Base-by-base conservation (phyloP, 2,797 vertebrate genomes). In the Avahi laniger region DNA sequence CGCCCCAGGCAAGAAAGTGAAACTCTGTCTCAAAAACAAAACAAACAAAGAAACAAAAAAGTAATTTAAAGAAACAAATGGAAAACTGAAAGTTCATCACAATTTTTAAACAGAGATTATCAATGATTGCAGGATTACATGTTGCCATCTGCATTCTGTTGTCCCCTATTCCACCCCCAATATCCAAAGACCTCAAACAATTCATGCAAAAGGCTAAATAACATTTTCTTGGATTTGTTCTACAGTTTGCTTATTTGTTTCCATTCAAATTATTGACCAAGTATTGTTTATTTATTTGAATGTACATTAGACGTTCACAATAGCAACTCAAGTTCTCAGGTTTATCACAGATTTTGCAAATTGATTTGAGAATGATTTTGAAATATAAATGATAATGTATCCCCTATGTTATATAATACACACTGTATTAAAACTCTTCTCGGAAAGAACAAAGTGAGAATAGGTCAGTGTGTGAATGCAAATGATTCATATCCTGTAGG, bases 401-500 rank as follows among this genome's bases (percentile, higher is more conserved):
- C 65, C 70, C 75, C 43, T 65, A 61, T 89, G 61, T 97, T 4
- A 86, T 72, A 89, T 54, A 97, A 98, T 93, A 97, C 7, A 30
- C 59, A 75, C 95, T 97, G 88, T 94, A 67, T 95, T 84, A 98
- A 97, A 96, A 95, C 92, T 96, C 82, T 94, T 97, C 79, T 22
- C 61, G 96, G 93, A 97, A 97, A 98, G 97, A 95, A 93, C 97
- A 95, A 98, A 94, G 87, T 96, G 95, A 98, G 96, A 98, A 97
- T 50, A 94, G 2, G 95, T 91, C 94, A 97, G 89, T 94, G 94
- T 98, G 96, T 98, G 97, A 98, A 97, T 96, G 92, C 96, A 97
- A 97, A 61, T 98, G 98, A 98, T 98, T 98, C 98, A 98, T 18
- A 98, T 97, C 97, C 98, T 98, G 97, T 98, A 97, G 98, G 98